Conservation (phyloP, 2,888 invertebrate species). For the Idaea straminata region DNA sequence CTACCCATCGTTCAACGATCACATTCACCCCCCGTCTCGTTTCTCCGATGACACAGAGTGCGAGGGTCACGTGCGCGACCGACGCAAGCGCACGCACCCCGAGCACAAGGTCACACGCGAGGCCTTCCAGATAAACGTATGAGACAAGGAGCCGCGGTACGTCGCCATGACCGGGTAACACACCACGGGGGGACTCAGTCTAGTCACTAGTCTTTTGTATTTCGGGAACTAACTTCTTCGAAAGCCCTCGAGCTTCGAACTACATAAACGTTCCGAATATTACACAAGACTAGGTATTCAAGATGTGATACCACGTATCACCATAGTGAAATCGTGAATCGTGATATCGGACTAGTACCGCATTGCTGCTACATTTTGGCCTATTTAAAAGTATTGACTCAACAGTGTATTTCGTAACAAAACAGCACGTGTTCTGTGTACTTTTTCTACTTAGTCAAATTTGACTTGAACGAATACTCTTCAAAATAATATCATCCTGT, state of each 20-base stretch:
- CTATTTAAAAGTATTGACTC: not conserved
- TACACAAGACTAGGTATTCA: not conserved
- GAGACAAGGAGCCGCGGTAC: slow-evolving; percentile 41
- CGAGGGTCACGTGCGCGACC: slow-evolving; percentile 73
- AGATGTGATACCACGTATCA: not conserved
- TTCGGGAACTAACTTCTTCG: not conserved
- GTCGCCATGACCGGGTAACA: slow-evolving; percentile 1
- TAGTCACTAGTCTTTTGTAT: no score
- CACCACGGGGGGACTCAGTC: not conserved
- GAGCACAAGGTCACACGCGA: slow-evolving; percentile 82
- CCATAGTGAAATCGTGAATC: not conserved
- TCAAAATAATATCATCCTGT: slow-evolving; percentile 1
- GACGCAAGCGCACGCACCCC: slow-evolving; percentile 45
- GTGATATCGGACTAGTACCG: not conserved
- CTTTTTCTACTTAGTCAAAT: not conserved
- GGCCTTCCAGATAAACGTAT: slow-evolving; percentile 91
- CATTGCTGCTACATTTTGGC: not conserved
- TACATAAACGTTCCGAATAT: not conserved
- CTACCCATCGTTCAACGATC: slow-evolving; percentile 89
- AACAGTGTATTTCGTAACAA: not conserved
- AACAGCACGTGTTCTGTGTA: not conserved
- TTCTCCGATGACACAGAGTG: slow-evolving; percentile 89
- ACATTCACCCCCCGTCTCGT: slow-evolving; percentile 91
- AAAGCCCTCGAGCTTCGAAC: not conserved
- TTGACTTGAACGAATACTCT: not conserved